Conservation (phyloP, 2,888 invertebrate genomes). For the Apoderus coryli region DNA sequence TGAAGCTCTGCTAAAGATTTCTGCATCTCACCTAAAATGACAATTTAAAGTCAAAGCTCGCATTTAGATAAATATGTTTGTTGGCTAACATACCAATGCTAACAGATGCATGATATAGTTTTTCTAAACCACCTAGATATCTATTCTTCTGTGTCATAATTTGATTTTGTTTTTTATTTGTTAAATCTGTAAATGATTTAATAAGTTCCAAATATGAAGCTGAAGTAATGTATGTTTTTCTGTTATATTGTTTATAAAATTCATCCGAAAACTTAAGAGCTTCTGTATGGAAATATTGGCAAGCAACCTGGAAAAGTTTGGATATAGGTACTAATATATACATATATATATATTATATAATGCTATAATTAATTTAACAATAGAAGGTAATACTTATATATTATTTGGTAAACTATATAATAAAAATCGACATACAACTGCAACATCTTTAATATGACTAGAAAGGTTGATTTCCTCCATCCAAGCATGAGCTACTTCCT, state of each 20-base stretch:
- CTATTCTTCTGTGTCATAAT: slow-evolving; percentile 50
- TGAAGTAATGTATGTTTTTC: slow-evolving; percentile 72
- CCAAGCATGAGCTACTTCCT: slow-evolving; percentile 63
- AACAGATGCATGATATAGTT: slow-evolving; percentile 59
- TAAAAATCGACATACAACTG: slow-evolving; percentile 11
- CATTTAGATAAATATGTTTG: too few relatives aligned
- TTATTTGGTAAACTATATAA: background rate
- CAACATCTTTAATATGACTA: slow-evolving; percentile 30
- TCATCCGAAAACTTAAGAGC: slow-evolving; percentile 46
- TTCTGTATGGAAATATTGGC: slow-evolving; percentile 78
- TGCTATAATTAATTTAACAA: too few relatives aligned
- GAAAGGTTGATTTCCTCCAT: slow-evolving; percentile 62
- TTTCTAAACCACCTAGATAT: slow-evolving; percentile 46
- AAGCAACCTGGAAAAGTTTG: slow-evolving; percentile 40
- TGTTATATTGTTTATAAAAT: slow-evolving; percentile 49
- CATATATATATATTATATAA: too few relatives aligned
- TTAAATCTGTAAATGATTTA: slow-evolving; percentile 56
- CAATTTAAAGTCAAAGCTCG: too few relatives aligned
- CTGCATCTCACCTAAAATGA: slow-evolving; percentile 57
- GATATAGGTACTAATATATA: too few relatives aligned
- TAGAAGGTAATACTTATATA: too few relatives aligned
- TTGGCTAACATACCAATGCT: slow-evolving; percentile 60
- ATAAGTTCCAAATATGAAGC: slow-evolving; percentile 75
- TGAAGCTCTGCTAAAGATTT: slow-evolving; percentile 54
- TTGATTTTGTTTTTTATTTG: slow-evolving; percentile 58